These are phyloP conservation scores for Camelus dromedarius DNA, from an alignment of 2,113 vertebrate species.

Conservation along the genomic window DNA sequence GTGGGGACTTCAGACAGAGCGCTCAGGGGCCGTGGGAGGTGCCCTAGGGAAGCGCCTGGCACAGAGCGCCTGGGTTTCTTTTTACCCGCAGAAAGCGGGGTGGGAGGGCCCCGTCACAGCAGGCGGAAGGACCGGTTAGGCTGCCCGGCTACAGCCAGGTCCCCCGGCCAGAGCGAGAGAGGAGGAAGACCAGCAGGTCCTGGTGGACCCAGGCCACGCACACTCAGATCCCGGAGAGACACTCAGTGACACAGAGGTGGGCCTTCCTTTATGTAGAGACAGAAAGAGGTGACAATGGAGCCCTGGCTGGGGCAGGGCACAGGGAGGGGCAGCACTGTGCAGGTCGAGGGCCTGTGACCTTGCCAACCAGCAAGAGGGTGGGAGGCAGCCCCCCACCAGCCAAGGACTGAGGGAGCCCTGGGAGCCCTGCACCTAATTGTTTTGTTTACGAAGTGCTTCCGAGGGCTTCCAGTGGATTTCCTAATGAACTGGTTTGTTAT, in stretches of 20 bases:
- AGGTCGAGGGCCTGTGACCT: neutral
- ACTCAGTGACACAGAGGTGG: rapidly evolving
- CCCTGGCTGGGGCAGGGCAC: neutral
- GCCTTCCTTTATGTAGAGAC: neutral
- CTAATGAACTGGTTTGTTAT: conserved; percentile 85
- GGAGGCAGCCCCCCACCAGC: neutral
- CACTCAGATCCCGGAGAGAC: too few relatives aligned
- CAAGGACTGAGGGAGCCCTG: conserved; percentile 7
- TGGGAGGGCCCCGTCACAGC: neutral
- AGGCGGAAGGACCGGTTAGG: neutral
- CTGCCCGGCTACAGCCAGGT: neutral
- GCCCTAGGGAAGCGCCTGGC: neutral
- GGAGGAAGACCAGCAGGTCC: neutral
- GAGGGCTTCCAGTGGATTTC: conserved; percentile 82
- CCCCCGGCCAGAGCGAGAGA: too few relatives aligned
- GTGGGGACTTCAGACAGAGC: too few relatives aligned
- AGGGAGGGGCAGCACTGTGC: too few relatives aligned
- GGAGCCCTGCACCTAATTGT: conserved; percentile 82
- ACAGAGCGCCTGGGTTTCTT: rapidly evolving
- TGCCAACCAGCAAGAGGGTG: neutral
- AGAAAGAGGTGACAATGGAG: neutral
- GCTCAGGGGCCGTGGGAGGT: too few relatives aligned
- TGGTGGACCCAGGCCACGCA: neutral
- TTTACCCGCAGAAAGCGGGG: neutral
- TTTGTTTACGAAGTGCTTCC: conserved; percentile 85